These are phyloP conservation scores for Pluvialis apricaria DNA, from an alignment of 2,113 vertebrate species.

Conservation along the genomic window DNA sequence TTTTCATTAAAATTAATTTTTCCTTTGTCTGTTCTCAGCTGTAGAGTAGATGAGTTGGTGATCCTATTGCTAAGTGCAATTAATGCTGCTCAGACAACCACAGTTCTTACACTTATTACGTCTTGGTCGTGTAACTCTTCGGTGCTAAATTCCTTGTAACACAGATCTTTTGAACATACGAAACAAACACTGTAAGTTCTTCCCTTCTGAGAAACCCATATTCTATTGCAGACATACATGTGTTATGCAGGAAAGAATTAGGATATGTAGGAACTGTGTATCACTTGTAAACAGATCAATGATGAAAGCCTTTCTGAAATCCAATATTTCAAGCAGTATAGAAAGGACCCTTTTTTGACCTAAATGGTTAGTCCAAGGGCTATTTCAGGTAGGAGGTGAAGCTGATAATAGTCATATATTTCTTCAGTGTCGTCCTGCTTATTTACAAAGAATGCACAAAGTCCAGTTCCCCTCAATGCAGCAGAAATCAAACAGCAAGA, in stretches of 20 bases:
- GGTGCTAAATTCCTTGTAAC: neutral
- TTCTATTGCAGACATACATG: neutral
- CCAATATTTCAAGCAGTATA: neutral
- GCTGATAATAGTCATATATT: neutral
- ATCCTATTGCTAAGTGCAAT: neutral
- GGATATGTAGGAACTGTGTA: neutral
- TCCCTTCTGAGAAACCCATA: neutral
- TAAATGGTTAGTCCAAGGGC: neutral
- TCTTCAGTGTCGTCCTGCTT: neutral
- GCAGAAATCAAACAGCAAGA: neutral
- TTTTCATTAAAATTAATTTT: constrained; percentile 11
- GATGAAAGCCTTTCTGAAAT: neutral
- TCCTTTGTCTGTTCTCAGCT: neutral
- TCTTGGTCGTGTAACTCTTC: neutral
- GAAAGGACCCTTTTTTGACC: neutral
- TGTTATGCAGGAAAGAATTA: neutral
- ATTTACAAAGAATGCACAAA: neutral
- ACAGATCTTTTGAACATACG: neutral
- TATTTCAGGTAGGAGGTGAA: neutral
- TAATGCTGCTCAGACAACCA: neutral
- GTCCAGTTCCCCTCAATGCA: neutral
- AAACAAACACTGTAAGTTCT: neutral
- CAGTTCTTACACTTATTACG: neutral
- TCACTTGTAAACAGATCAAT: neutral
- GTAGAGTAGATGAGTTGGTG: neutral